These are phyloP conservation scores for Perca schrenkii DNA, from an alignment of 2,113 vertebrate species.

Conservation along the genomic window DNA sequence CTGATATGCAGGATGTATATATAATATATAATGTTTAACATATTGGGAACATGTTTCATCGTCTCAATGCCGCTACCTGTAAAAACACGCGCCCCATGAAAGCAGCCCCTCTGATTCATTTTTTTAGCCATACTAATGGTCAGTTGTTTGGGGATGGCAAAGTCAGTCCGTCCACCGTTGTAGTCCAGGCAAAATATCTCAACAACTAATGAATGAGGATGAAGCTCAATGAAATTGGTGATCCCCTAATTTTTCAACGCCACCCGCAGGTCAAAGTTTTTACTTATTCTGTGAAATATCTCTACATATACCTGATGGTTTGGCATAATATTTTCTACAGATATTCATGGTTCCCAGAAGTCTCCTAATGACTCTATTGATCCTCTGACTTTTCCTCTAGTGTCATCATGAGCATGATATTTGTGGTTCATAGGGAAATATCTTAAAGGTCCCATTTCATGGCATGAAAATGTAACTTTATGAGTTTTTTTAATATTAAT, in stretches of 20 bases:
- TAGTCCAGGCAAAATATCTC: no score
- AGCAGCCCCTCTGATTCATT: no score
- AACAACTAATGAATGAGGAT: neutral
- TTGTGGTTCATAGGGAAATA: neutral
- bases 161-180: no score
- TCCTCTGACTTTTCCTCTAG: neutral
- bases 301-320: neutral
- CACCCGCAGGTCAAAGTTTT: neutral
- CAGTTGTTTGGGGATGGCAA: no score
- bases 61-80: no score
- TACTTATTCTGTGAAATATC: neutral
- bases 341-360: neutral
- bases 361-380: neutral
- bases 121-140: no score
- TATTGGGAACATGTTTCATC: neutral
- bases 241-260: neutral
- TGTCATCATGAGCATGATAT: neutral
- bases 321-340: neutral
- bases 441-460: neutral
- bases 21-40: neutral
- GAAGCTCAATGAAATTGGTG: neutral
- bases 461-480: no score
- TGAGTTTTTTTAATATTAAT: no score
- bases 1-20: neutral
- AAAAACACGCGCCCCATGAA: no score